Evolutionary conservation across 1,140 invertebrate species (phyloP).

Genomic region (Drosophila sulfurigaster): DNA sequence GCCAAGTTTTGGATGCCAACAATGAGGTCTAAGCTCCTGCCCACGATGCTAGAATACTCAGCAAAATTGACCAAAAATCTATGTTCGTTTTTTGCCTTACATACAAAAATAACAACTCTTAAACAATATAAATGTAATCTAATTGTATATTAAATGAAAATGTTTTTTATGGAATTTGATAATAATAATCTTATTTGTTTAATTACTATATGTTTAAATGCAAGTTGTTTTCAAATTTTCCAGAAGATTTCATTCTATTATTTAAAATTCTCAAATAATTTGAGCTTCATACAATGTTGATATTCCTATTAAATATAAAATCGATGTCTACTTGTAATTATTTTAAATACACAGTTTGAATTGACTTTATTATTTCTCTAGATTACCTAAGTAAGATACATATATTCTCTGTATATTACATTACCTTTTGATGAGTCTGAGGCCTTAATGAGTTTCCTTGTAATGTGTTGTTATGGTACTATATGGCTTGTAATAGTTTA

Average conservation of each 20-base stretch:
- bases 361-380: too few relatives aligned
- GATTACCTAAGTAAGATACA: too few relatives aligned
- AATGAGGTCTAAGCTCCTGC: conserved; percentile 58
- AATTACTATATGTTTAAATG: neutral
- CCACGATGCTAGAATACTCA: conserved; percentile 49
- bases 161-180: conserved; percentile 21
- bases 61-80: conserved; percentile 67
- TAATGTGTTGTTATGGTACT: too few relatives aligned
- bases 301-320: too few relatives aligned
- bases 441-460: too few relatives aligned
- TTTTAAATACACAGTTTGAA: too few relatives aligned
- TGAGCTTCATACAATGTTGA: too few relatives aligned
- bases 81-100: conserved; percentile 56
- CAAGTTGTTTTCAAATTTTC: neutral
- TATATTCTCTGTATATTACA: too few relatives aligned
- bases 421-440: too few relatives aligned
- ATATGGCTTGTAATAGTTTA: too few relatives aligned
- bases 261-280: too few relatives aligned
- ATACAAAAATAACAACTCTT: neutral
- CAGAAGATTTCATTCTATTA: neutral
- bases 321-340: too few relatives aligned
- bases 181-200: neutral
- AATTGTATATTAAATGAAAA: conserved; percentile 40
- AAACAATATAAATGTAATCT: conserved; percentile 33
- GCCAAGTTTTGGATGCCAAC: conserved; percentile 68